Evolutionary conservation across 2,888 invertebrate genomes (phyloP), one percentile per base, ranked within the genome.

Genomic region (Eutolmus rufibarbis): DNA sequence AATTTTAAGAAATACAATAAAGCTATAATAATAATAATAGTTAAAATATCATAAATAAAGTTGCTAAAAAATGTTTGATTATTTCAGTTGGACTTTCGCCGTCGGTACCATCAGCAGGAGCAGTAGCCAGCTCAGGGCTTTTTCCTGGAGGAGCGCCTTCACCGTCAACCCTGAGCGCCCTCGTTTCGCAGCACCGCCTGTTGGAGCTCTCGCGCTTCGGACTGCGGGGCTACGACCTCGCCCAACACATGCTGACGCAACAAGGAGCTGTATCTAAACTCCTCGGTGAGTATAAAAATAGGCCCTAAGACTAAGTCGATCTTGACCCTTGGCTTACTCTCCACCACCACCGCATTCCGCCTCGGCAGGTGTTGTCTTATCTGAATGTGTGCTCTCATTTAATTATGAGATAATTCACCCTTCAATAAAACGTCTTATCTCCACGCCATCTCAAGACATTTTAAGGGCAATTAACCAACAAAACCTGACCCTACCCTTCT

Each of bases 251-350:
- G 94, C 94, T 98, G 87, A 96, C 96, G 88, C 97, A 97, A 93
- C 97, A 97, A 94, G 97, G 97, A 90, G 97, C 97, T 91, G 97
- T 97, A 90, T 97, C 97, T 90, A 97, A 97, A 93, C 94, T 97
- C 91, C 94, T 97, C 92, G 97, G 97, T 97, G 93, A 96, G 96
- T 93, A 79, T 43, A 46, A 16, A 46, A 46, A 46, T 46, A 46
- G 14, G 3, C 16, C 82, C 23, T 66, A 46, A 40, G 40, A 5
- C 16, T 19, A 40, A 23, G 8, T n/a, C 9, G 34, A 57, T 3
- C 31, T 23, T 34, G 57, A 51, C 57, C 79, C 28, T 28, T 28
- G 12, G 23, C 9, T 31, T 14, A 0, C 43, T 14, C 23, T 23
- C 16, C 76, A 76, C 37, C 34, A 34, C n/a, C 19, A 66, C 9